These are phyloP conservation scores for Drosophila mercatorum DNA, from an alignment of 2,888 invertebrate species.

Conservation along the genomic window DNA sequence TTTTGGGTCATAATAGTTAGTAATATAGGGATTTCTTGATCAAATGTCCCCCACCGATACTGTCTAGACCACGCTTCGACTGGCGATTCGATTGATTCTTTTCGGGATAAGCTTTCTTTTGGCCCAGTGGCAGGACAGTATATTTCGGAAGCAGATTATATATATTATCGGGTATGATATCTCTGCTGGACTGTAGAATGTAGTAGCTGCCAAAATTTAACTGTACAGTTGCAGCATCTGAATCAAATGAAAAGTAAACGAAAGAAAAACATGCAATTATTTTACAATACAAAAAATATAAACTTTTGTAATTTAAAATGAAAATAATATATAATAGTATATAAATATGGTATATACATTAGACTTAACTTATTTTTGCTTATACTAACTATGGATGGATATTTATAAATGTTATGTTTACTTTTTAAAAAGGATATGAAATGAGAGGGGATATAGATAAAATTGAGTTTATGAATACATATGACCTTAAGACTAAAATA, in stretches of 20 bases:
- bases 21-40: conserved; percentile 51
- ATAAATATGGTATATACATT: neutral
- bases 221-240: conserved; percentile 54
- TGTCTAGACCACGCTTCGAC: conserved; percentile 67
- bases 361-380: neutral
- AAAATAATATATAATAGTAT: neutral
- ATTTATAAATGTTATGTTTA: neutral
- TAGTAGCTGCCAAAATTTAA: conserved; percentile 43
- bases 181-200: conserved; percentile 31
- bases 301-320: neutral
- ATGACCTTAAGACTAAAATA: neutral
- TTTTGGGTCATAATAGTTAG: neutral
- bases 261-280: conserved; percentile 21
- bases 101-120: conserved; percentile 18
- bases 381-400: neutral
- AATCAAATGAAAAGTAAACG: conserved; percentile 35
- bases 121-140: conserved; percentile 1
- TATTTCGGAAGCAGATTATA: conserved; percentile 20
- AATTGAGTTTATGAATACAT: neutral
- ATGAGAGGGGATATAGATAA: neutral
- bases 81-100: conserved; percentile 14
- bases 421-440: no score
- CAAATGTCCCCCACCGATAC: conserved; percentile 69
- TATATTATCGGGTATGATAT: conserved; percentile 29
- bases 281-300: conserved; percentile 18